These are phyloP conservation scores for Eospalax fontanierii DNA, from an alignment of 2,797 vertebrate genomes.

Conservation along the genomic window DNA sequence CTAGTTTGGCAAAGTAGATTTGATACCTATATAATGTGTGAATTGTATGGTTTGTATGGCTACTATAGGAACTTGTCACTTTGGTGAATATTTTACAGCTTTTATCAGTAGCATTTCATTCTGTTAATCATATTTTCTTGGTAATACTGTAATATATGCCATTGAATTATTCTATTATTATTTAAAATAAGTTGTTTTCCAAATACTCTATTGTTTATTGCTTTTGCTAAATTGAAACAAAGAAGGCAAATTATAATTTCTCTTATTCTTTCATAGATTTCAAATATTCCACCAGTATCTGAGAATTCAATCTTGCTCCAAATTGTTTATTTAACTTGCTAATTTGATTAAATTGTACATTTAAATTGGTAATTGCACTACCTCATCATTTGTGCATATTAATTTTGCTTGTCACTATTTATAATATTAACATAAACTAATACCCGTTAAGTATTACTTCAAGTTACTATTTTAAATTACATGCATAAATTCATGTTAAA, in stretches of 20 bases:
- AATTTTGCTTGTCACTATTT: slow-evolving; percentile 27
- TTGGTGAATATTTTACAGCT: slow-evolving; percentile 2
- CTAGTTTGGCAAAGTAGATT: neutral
- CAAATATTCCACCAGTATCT: slow-evolving; percentile 44
- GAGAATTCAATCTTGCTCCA: neutral
- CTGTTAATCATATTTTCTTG: neutral
- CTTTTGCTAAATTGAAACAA: slow-evolving; percentile 48
- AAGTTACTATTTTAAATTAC: slow-evolving; percentile 63
- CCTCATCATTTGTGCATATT: slow-evolving; percentile 19
- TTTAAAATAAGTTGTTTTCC: slow-evolving; percentile 42
- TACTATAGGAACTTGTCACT: slow-evolving; percentile 39
- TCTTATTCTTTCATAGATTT: slow-evolving; percentile 42
- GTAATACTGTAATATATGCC: neutral
- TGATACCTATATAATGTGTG: neutral
- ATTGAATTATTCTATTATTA: slow-evolving; percentile 36
- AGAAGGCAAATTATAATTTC: neutral
- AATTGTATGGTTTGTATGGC: slow-evolving; percentile 18
- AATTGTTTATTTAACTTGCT: slow-evolving; percentile 9
- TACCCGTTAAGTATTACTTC: slow-evolving; percentile 42
- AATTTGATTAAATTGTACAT: slow-evolving; percentile 22
- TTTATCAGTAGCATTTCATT: slow-evolving; percentile 45
- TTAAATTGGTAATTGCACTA: slow-evolving; percentile 51
- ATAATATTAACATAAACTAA: slow-evolving; percentile 1
- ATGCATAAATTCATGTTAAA: slow-evolving; percentile 10
- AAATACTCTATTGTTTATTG: slow-evolving; percentile 43